Conservation (phyloP, 1,140 invertebrate species). For the Myzus persicae region DNA sequence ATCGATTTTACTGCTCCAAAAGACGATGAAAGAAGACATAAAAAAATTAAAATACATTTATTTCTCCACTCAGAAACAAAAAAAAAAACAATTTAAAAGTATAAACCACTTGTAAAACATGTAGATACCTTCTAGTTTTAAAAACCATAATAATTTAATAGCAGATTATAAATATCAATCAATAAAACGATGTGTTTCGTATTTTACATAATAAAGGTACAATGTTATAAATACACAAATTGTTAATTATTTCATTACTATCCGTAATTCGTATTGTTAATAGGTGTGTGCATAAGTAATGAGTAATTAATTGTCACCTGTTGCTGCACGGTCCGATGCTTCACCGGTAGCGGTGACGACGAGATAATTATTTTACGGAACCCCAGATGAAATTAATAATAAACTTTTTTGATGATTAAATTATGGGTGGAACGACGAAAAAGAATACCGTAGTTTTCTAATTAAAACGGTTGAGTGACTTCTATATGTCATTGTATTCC, state of each 20-base stretch:
- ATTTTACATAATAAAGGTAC: not conserved
- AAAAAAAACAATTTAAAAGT: not conserved
- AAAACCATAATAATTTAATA: not conserved
- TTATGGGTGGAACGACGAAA: not conserved
- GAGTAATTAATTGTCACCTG: conserved; percentile 7
- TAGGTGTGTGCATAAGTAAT: not conserved
- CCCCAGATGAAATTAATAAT: not conserved
- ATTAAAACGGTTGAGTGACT: not conserved
- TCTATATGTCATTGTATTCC: not conserved
- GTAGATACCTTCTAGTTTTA: not conserved
- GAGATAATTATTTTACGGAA: not conserved
- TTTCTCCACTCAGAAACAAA: not conserved
- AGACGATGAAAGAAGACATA: too few relatives aligned
- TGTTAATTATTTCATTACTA: not conserved
- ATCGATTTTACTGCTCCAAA: not conserved
- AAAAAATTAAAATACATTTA: too few relatives aligned
- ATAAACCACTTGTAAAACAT: not conserved
- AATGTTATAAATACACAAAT: not conserved
- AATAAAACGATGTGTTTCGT: not conserved
- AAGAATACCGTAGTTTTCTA: not conserved
- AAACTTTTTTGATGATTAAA: not conserved
- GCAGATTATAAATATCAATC: not conserved
- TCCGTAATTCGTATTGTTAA: not conserved
- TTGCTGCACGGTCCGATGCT: not conserved
- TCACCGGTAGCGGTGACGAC: not conserved